Evolutionary conservation across 2,888 invertebrate genomes (phyloP).

Genomic region (Melolontha melolontha): DNA sequence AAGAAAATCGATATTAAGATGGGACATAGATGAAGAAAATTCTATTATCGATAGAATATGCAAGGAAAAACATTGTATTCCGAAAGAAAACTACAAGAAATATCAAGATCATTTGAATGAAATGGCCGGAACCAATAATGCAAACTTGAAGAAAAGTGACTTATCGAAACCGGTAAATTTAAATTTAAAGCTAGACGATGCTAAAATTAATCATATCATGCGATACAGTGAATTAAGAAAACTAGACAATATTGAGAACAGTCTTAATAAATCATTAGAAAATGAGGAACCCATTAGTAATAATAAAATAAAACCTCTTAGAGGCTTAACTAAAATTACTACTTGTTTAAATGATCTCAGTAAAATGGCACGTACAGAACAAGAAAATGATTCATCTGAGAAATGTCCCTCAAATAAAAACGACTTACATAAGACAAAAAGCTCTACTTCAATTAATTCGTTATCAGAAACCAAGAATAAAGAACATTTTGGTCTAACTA

Average conservation of each 20-base stretch:
- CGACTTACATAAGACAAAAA: too few relatives aligned
- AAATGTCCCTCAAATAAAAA: too few relatives aligned
- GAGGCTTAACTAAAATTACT: conserved; percentile 11
- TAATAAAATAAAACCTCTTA: background rate
- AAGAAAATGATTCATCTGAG: background rate
- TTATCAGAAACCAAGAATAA: background rate
- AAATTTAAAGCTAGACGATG: conserved; percentile 9
- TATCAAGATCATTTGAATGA: conserved; percentile 59
- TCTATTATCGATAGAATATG: conserved; percentile 59
- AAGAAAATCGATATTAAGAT: conserved; percentile 55
- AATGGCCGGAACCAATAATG: conserved; percentile 46
- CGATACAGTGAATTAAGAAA: conserved; percentile 18
- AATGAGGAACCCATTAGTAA: background rate
- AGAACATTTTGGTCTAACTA: conserved; percentile 30
- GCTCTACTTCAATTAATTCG: background rate
- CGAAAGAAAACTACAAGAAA: conserved; percentile 59
- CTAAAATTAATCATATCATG: conserved; percentile 29
- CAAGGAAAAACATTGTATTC: conserved; percentile 56
- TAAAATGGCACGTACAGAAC: conserved; percentile 1
- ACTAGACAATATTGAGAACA: background rate
- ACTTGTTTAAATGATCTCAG: conserved; percentile 21
- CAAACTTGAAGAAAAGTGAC: conserved; percentile 3
- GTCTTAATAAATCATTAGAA: background rate
- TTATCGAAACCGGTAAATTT: conserved; percentile 5
- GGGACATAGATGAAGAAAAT: conserved; percentile 56